phyloP scores from a whole-genome alignment of 64 coral and sea anemone genomes.

The Montipora capricornis region DNA sequence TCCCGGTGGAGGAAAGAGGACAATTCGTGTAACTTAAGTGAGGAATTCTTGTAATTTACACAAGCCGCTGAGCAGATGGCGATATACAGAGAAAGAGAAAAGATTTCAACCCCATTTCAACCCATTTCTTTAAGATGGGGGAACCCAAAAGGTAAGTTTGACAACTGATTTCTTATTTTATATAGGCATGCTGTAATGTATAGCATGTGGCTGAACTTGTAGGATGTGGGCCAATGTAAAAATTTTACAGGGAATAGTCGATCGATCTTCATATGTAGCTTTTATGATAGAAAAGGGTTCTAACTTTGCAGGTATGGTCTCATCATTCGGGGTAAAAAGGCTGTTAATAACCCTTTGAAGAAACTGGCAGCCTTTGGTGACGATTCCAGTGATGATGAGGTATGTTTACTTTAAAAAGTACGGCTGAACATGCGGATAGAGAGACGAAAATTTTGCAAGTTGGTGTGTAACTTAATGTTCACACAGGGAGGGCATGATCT shows the following conservation, averaged over 20 bases:
- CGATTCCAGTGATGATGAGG: slow-evolving; percentile 97
- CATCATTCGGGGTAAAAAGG: slow-evolving; percentile 83
- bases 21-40: too few relatives aligned
- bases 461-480: too few relatives aligned
- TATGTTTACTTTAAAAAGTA: background rate
- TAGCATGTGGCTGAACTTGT: background rate
- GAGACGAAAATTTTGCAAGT: too few relatives aligned
- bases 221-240: background rate
- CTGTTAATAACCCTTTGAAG: slow-evolving; percentile 51
- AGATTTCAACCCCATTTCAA: too few relatives aligned
- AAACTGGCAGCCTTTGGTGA: slow-evolving; percentile 86
- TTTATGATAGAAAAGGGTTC: too few relatives aligned
- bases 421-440: too few relatives aligned
- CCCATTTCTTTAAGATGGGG: slow-evolving; percentile 17
- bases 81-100: too few relatives aligned
- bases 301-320: slow-evolving; percentile 84
- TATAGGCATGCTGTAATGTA: background rate
- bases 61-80: too few relatives aligned
- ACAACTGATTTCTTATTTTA: background rate
- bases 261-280: too few relatives aligned
- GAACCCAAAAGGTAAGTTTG: slow-evolving; percentile 45
- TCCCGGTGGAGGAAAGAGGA: too few relatives aligned
- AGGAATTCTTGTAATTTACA: too few relatives aligned
- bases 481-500: too few relatives aligned
- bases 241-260: background rate